Percentiles rank a stretch among this genome's conserved stretches.
Evolutionary conservation across 2,888 invertebrate species (phyloP).

Genomic region (Actias luna): DNA sequence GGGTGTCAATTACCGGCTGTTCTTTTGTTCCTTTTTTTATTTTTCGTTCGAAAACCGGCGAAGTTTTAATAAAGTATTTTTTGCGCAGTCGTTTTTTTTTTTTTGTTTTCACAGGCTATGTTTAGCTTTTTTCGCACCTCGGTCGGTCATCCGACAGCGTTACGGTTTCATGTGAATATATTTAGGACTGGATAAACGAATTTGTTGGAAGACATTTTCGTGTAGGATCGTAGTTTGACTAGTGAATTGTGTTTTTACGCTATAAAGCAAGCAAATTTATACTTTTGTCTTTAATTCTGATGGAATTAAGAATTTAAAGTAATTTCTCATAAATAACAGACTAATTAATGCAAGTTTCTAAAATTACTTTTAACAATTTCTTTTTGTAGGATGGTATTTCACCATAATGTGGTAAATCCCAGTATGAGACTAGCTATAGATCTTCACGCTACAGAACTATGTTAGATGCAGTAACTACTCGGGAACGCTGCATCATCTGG

Average conservation of each 20-base stretch:
- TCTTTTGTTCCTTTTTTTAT: slow-evolving; percentile 41
- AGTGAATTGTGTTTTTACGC: background rate
- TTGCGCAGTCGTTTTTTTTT: background rate
- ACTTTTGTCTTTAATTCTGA: too few relatives aligned
- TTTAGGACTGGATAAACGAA: background rate
- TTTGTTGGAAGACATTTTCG: background rate
- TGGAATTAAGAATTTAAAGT: too few relatives aligned
- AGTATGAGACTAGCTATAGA: too few relatives aligned
- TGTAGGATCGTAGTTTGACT: too few relatives aligned
- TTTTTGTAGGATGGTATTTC: too few relatives aligned
- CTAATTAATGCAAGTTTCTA: too few relatives aligned
- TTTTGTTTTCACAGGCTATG: background rate
- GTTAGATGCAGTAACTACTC: too few relatives aligned
- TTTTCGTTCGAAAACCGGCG: slow-evolving; percentile 13
- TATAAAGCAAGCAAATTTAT: background rate
- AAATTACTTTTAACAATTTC: too few relatives aligned
- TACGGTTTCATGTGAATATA: background rate
- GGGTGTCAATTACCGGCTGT: slow-evolving; percentile 50
- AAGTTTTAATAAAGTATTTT: slow-evolving; percentile 15
- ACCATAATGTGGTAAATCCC: too few relatives aligned
- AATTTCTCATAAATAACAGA: too few relatives aligned
- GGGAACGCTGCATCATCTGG: too few relatives aligned
- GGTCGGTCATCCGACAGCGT: background rate
- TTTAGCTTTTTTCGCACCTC: background rate
- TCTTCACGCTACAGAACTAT: too few relatives aligned